Base-by-base conservation (phyloP, 2,888 invertebrate genomes). In the Campaea margaritaria region DNA sequence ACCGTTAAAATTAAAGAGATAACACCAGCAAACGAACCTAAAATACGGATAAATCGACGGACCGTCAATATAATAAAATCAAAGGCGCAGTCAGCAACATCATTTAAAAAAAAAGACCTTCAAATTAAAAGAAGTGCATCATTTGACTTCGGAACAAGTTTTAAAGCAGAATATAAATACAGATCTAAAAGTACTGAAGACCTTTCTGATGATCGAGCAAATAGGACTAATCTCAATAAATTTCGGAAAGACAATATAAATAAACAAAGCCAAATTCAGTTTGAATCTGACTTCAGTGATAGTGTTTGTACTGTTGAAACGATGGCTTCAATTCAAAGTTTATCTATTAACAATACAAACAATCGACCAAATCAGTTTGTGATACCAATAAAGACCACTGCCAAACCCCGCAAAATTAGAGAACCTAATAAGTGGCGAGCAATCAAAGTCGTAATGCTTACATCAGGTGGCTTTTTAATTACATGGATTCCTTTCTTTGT, bases 401-500 rank as follows among this genome's bases (percentile, higher is more conserved):
- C 42, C 11, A 67, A 56, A 70, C 49, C 66, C 36, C 65, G 70
- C 2, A 86, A 79, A 65, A 52, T 72, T 12, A 86, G 81, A 64
- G 87, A 86, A 47, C 86, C 89, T 0, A 89, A 87, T 42, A 94
- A 94, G 79, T 94, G 93, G 92, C 93, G 94, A 69, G 95, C 95
- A 0, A 92, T 95, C 7, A 93, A 93, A 69, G 92, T 95, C 14
- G 95, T 95, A 0, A 76, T 94, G 74, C 88, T 95, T 10, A 95
- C 95, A 13, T 93, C 94, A 0, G 93, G 93, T 1, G 93, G 94
- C 70, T 94, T 95, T 69, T 79, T 95, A 64, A 71, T 94, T 7
- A 94, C 95, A 0, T 95, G 95, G 95, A 82, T 93, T 65, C 95
- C 95, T 0, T 95, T 93, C 71, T 95, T 95, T 68, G 78, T 94